A percentile compares a stretch with the other conserved stretches of the same genome.
phyloP scores from a whole-genome alignment of 2,113 vertebrate species.

The Jaculus jaculus region DNA sequence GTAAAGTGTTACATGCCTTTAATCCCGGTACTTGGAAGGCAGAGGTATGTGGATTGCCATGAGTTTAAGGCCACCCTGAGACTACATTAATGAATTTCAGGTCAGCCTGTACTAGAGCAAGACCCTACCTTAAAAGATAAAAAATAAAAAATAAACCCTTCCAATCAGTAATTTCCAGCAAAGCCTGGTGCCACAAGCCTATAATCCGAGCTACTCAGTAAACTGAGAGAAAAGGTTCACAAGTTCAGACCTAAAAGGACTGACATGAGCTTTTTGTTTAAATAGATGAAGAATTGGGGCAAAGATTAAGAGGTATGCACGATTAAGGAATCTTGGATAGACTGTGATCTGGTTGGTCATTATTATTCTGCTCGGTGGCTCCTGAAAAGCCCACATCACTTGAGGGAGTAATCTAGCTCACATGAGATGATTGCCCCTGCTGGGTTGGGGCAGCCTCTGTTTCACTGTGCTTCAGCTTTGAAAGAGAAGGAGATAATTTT shows the following conservation, averaged over 20 bases:
- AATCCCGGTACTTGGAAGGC: too few relatives aligned
- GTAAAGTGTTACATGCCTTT: too few relatives aligned
- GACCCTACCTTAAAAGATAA: too few relatives aligned
- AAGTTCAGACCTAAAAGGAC: not conserved
- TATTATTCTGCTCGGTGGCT: not conserved
- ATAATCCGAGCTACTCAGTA: not conserved
- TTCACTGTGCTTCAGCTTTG: not conserved
- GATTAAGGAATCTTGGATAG: not conserved
- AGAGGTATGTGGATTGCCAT: too few relatives aligned
- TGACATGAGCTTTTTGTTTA: not conserved
- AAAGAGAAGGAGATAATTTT: not conserved
- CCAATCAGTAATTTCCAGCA: too few relatives aligned
- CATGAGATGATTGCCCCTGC: not conserved
- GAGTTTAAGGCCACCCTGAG: too few relatives aligned
- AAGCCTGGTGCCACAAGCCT: not conserved
- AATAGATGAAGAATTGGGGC: not conserved
- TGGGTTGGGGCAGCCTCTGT: not conserved
- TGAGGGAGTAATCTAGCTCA: not conserved
- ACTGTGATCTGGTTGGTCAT: not conserved
- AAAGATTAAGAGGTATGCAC: too few relatives aligned
- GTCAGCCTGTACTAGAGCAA: too few relatives aligned
- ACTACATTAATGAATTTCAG: too few relatives aligned
- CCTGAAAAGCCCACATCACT: not conserved
- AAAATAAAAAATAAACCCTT: too few relatives aligned
- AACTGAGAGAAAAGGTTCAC: not conserved